Evolutionary conservation across 2,888 invertebrate species (phyloP).

Genomic region (Ashinkailepas kermadecensis): DNA sequence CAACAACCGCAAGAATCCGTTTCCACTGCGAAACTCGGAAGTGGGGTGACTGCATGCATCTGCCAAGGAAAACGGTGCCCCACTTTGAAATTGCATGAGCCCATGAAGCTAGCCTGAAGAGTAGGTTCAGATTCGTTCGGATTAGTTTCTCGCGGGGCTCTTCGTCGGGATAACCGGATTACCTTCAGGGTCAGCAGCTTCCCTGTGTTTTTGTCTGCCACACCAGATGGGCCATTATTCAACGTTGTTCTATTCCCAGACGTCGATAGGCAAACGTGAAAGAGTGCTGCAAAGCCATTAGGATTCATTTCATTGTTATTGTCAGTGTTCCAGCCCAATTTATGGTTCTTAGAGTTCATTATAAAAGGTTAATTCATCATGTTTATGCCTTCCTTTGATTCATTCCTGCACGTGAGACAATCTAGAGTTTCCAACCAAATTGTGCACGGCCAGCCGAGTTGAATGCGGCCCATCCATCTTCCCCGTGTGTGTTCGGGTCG

Average conservation of each 20-base stretch:
- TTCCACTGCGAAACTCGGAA: no score
- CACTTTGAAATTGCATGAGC: no score
- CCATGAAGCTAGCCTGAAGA: no score
- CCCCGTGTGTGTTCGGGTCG: not conserved
- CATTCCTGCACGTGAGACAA: not conserved
- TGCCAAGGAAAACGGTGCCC: no score
- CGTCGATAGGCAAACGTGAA: not conserved
- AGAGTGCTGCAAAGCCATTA: not conserved
- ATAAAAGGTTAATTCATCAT: not conserved
- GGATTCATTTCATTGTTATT: slow-evolving; percentile 5
- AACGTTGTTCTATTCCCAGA: not conserved
- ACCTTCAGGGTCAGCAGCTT: no score
- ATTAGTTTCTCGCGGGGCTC: no score
- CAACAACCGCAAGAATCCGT: no score
- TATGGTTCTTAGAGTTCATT: not conserved
- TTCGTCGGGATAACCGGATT: no score
- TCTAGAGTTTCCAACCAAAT: not conserved
- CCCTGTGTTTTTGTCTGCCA: no score
- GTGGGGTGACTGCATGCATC: no score
- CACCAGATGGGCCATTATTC: not conserved
- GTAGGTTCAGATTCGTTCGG: no score
- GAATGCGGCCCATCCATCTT: not conserved
- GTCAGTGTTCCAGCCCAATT: slow-evolving; percentile 2
- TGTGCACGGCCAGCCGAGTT: not conserved
- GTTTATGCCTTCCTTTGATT: not conserved